Conservation (phyloP, 1,140 invertebrate genomes). For the Micrasema longulum region DNA sequence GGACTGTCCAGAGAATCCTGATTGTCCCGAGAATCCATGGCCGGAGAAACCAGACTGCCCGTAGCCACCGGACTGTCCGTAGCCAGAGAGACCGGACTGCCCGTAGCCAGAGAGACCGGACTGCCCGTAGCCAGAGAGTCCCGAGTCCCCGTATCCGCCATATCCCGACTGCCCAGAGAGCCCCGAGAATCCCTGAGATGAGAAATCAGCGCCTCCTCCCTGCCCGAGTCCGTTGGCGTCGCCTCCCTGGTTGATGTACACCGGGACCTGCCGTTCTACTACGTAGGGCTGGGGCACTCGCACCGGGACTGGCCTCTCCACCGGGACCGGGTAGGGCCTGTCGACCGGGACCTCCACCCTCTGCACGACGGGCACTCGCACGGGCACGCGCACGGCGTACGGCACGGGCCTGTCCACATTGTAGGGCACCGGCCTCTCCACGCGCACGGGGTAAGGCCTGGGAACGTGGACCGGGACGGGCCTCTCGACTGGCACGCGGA, state of each 20-base stretch:
- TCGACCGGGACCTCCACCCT: constrained; percentile 55
- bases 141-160: background rate
- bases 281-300: constrained; percentile 67
- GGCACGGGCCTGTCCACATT: constrained; percentile 59
- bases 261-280: constrained; percentile 64
- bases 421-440: constrained; percentile 59
- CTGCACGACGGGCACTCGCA: constrained; percentile 58
- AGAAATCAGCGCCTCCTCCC: background rate
- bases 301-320: constrained; percentile 60
- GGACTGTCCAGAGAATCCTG: background rate
- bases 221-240: constrained; percentile 19
- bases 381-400: constrained; percentile 59
- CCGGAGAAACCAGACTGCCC: background rate
- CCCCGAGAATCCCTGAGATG: background rate
- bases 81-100: too few relatives aligned
- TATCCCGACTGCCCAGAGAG: background rate
- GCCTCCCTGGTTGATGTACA: constrained; percentile 53
- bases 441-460: constrained; percentile 65
- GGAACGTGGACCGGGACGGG: constrained; percentile 54
- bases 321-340: constrained; percentile 57
- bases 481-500: constrained; percentile 57
- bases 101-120: too few relatives aligned
- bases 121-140: constrained; percentile 3
- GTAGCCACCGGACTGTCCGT: too few relatives aligned
- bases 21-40: background rate